These are phyloP conservation scores for Nasonovia ribisnigri DNA, from an alignment of 2,888 invertebrate genomes.

Conservation along the genomic window DNA sequence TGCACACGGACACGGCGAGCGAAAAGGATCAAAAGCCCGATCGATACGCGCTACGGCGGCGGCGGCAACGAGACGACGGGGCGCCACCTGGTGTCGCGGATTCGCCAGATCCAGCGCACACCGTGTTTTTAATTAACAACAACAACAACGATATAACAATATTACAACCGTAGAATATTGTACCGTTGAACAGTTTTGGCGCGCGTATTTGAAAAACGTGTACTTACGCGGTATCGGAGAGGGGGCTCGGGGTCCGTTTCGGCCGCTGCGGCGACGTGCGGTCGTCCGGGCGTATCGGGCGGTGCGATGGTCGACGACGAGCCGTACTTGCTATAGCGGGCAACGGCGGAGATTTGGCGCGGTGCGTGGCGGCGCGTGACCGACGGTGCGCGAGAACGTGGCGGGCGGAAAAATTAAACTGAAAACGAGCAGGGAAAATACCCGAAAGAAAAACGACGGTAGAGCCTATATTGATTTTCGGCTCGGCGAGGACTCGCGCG, in stretches of 20 bases:
- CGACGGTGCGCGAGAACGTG: background rate
- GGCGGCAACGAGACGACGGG: background rate
- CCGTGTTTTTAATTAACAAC: background rate
- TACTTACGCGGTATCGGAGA: background rate
- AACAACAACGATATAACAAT: no score
- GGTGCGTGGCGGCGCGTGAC: background rate
- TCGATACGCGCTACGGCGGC: constrained; percentile 37
- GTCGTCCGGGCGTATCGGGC: background rate
- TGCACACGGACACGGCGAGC: background rate
- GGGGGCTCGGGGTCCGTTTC: background rate
- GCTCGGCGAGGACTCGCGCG: background rate
- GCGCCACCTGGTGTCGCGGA: constrained; percentile 42
- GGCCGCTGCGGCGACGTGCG: background rate
- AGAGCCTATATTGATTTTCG: constrained; percentile 47
- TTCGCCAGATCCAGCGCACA: background rate
- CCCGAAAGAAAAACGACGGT: background rate
- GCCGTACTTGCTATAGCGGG: no score
- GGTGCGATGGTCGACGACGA: background rate
- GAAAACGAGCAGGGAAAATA: background rate
- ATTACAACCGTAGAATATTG: no score
- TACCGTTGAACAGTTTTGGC: background rate
- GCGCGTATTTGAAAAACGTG: background rate
- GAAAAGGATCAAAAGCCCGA: constrained; percentile 55
- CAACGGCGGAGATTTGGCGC: no score
- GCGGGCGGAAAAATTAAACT: constrained; percentile 4